Percentiles rank a stretch among this genome's conserved stretches.
phyloP scores from a whole-genome alignment of 2,888 invertebrate species.

The Chrysotoxum bicinctum region DNA sequence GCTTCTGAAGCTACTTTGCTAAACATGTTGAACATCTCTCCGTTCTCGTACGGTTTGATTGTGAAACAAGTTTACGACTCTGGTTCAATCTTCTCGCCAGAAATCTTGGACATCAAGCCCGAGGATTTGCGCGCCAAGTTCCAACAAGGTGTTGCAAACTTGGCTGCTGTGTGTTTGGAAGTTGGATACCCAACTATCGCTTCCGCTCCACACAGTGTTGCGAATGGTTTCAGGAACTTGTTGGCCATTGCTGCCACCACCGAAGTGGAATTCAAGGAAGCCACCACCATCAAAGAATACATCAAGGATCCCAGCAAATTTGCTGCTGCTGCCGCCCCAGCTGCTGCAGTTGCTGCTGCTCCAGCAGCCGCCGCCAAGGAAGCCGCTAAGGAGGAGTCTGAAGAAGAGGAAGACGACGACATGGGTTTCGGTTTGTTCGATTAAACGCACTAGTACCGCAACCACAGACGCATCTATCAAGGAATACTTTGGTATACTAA shows the following conservation, averaged over 20 bases:
- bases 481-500: constrained; percentile 46
- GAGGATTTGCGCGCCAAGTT: constrained; percentile 96
- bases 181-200: constrained; percentile 98
- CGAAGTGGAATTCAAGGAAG: constrained; percentile 97
- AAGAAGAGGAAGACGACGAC: constrained; percentile 93
- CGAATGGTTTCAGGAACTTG: constrained; percentile 98
- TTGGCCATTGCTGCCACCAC: constrained; percentile 98
- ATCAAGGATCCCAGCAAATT: constrained; percentile 99
- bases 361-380: constrained; percentile 86
- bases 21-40: constrained; percentile 99
- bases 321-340: constrained; percentile 85
- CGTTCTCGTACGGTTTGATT: constrained; percentile 98
- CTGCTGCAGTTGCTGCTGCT: constrained; percentile 84
- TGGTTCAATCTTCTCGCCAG: constrained; percentile 98
- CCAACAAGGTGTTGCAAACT: constrained; percentile 95
- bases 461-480: neutral
- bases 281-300: constrained; percentile 94
- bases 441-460: constrained; percentile 82
- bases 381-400: constrained; percentile 91
- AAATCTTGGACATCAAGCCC: constrained; percentile 98
- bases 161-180: constrained; percentile 95
- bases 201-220: constrained; percentile 98
- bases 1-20: constrained; percentile 99
- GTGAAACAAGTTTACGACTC: constrained; percentile 99
- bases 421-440: constrained; percentile 99